A percentile compares a stretch with the other conserved stretches of the same genome.
phyloP scores from a whole-genome alignment of 2,888 invertebrate genomes.

The Chrysolina oricalcia region DNA sequence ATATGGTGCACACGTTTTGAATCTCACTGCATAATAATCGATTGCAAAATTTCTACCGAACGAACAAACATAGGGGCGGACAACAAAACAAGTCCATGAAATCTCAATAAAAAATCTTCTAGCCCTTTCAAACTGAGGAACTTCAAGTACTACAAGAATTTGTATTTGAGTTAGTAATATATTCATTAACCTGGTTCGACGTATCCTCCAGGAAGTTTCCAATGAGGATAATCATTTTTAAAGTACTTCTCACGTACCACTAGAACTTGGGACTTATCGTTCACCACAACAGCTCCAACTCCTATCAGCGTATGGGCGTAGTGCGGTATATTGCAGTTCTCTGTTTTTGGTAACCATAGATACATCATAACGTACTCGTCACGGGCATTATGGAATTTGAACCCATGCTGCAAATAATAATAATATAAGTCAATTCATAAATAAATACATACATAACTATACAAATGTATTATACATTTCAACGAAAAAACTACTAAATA shows the following conservation, averaged over 20 bases:
- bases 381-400: slow-evolving; percentile 91
- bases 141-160: background rate
- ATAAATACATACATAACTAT: too few species aligned
- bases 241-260: slow-evolving; percentile 84
- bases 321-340: slow-evolving; percentile 80
- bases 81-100: too few species aligned
- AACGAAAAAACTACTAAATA: too few species aligned
- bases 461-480: too few species aligned
- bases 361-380: slow-evolving; percentile 86
- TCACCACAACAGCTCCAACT: slow-evolving; percentile 90
- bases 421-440: too few species aligned
- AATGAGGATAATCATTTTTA: slow-evolving; percentile 74
- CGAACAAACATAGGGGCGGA: too few species aligned
- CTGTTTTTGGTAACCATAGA: slow-evolving; percentile 83
- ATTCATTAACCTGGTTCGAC: slow-evolving; percentile 82
- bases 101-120: too few species aligned
- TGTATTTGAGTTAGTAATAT: background rate
- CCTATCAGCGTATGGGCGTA: slow-evolving; percentile 88
- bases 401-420: slow-evolving; percentile 77
- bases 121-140: slow-evolving; percentile 69
- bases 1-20: too few species aligned
- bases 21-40: too few species aligned
- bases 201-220: slow-evolving; percentile 96
- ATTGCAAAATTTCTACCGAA: too few species aligned
- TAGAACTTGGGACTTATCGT: slow-evolving; percentile 83